A percentile compares a stretch with the other conserved stretches of the same genome.
phyloP scores from a whole-genome alignment of 1,140 invertebrate genomes.

The Heliconius eleuchia region DNA sequence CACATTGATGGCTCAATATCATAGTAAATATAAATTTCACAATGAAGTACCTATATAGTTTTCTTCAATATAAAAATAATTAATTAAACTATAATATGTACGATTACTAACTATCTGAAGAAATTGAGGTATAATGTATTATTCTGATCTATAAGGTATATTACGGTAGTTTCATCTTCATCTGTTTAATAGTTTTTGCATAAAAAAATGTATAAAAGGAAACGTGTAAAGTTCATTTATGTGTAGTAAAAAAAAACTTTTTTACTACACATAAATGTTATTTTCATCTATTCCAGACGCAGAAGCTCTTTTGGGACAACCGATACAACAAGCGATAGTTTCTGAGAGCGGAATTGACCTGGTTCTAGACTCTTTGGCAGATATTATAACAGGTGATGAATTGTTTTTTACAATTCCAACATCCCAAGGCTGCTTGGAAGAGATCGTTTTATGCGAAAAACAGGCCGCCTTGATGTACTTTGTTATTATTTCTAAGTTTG shows the following conservation, averaged over 20 bases:
- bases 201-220: background rate
- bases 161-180: no score
- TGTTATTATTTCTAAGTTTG: no score
- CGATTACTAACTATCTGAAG: no score
- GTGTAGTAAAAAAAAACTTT: background rate
- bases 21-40: background rate
- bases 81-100: no score
- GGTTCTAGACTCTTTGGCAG: conserved; percentile 83
- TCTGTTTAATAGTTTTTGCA: no score
- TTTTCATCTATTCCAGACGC: conserved; percentile 80
- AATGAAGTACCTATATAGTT: background rate
- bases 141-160: no score
- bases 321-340: conserved; percentile 84
- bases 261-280: no score
- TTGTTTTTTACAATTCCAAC: background rate
- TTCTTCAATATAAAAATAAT: no score
- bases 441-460: no score
- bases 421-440: no score
- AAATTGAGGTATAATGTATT: no score
- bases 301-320: conserved; percentile 84
- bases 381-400: conserved; percentile 82
- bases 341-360: conserved; percentile 85
- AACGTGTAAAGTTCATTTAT: background rate
- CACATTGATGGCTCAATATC: conserved; percentile 28
- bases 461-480: no score